Conservation (phyloP, 2,888 invertebrate genomes). For the Drosophila buzzatii region DNA sequence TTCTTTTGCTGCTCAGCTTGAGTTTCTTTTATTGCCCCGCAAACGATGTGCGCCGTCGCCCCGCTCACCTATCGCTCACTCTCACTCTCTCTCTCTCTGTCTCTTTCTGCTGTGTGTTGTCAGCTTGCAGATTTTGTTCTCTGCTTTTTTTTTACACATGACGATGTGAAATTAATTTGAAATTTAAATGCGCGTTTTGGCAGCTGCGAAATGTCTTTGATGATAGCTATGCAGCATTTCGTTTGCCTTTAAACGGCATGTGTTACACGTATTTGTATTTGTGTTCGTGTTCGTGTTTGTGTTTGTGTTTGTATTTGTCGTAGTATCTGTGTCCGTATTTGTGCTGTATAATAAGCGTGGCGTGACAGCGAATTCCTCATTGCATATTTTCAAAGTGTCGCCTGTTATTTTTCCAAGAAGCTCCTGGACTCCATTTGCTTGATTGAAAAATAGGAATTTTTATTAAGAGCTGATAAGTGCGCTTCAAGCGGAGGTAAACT, state of each 20-base stretch:
- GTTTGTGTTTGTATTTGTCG: constrained; percentile 13
- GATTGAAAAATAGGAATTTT: not conserved
- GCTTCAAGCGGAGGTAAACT: not conserved
- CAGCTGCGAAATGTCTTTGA: constrained; percentile 66
- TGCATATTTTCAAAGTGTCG: constrained; percentile 36
- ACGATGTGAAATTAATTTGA: constrained; percentile 77
- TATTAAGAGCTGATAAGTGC: not conserved
- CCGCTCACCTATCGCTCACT: constrained; percentile 4
- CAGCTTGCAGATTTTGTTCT: constrained; percentile 65
- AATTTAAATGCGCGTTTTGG: constrained; percentile 77
- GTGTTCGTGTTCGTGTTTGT: constrained; percentile 21
- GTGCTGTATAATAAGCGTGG: constrained; percentile 51
- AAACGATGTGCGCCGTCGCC: constrained; percentile 27
- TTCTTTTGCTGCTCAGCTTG: constrained; percentile 36
- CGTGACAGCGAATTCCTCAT: constrained; percentile 36
- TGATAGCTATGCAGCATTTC: constrained; percentile 43
- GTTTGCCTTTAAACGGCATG: constrained; percentile 47
- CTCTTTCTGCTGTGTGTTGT: constrained; percentile 38
- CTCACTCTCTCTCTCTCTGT: not conserved
- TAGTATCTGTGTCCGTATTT: constrained; percentile 34
- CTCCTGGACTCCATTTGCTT: not conserved
- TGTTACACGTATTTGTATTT: constrained; percentile 37
- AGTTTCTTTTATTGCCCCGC: constrained; percentile 54
- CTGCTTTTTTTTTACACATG: constrained; percentile 46
- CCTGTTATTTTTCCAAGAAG: not conserved